phyloP scores from a whole-genome alignment of 2,113 vertebrate genomes.

The Coptodon rendalli region DNA sequence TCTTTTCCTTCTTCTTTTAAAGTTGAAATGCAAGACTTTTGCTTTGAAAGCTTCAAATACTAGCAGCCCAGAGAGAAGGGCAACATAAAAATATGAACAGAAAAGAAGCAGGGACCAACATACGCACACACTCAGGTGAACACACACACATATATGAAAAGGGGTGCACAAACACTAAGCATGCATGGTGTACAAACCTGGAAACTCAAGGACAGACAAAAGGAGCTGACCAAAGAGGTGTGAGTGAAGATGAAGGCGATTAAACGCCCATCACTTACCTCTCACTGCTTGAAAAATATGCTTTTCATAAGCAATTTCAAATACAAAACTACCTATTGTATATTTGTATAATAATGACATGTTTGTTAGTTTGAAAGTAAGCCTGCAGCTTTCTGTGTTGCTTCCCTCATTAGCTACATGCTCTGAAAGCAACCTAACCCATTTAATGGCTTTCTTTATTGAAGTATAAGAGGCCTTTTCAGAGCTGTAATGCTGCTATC shows the following conservation, averaged over 20 bases:
- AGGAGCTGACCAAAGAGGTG: neutral
- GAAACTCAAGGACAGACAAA: conserved; percentile 5
- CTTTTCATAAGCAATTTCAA: neutral
- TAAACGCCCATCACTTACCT: conserved; percentile 35
- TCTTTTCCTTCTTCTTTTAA: neutral
- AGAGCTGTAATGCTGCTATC: neutral
- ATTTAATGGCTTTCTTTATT: neutral
- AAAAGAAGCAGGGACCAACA: neutral
- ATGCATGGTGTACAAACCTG: conserved; percentile 22
- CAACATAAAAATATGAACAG: neutral
- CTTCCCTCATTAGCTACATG: neutral
- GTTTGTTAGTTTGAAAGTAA: neutral
- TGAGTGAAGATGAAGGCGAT: conserved; percentile 23
- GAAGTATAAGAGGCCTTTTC: neutral
- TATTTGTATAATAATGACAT: neutral
- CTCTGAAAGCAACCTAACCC: neutral
- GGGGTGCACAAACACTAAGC: neutral
- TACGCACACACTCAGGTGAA: neutral
- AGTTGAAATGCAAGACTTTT: neutral
- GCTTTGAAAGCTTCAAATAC: neutral
- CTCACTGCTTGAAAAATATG: neutral
- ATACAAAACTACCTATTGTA: neutral
- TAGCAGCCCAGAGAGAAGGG: neutral
- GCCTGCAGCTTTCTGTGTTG: neutral
- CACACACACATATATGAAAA: neutral